Evolutionary conservation across 35 echinoderm and acorn worm species (phyloP).

Genomic region (Ophioderma brevispina): DNA sequence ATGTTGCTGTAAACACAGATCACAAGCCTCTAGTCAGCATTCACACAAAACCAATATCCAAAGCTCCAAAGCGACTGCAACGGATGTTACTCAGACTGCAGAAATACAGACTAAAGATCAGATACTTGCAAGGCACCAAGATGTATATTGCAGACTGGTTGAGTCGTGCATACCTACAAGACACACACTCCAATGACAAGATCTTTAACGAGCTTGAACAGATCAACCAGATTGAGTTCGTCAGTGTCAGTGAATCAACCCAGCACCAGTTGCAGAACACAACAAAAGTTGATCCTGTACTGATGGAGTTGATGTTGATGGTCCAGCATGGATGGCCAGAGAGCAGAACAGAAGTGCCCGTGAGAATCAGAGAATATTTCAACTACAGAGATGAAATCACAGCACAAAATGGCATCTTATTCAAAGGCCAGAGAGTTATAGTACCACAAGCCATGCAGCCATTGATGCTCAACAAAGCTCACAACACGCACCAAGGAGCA

Average conservation of each 20-base stretch:
- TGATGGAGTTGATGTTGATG: conserved; percentile 47
- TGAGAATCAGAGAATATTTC: conserved; percentile 49
- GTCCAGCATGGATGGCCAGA: conserved; percentile 67
- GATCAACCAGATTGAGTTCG: conserved; percentile 26
- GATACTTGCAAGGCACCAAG: not conserved
- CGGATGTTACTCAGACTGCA: conserved; percentile 48
- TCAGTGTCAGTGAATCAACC: conserved; percentile 20
- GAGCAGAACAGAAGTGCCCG: no score
- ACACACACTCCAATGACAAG: not conserved
- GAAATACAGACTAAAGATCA: conserved; percentile 38
- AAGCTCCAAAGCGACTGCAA: conserved; percentile 57
- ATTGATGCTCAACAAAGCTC: conserved; percentile 9
- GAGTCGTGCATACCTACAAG: conserved; percentile 29
- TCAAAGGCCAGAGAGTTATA: conserved; percentile 54
- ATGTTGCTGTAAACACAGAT: conserved; percentile 42
- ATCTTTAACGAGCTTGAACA: no score
- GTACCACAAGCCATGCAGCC: conserved; percentile 37
- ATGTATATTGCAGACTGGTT: conserved; percentile 67
- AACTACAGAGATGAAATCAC: conserved; percentile 71
- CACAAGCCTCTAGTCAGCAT: conserved; percentile 58
- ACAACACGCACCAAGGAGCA: conserved; percentile 38
- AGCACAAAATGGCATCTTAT: conserved; percentile 70
- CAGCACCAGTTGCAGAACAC: conserved; percentile 12
- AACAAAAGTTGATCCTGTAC: conserved; percentile 2
- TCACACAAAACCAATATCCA: conserved; percentile 29